These are phyloP conservation scores for Baronia brevicornis DNA, from an alignment of 2,888 invertebrate genomes.

Conservation along the genomic window DNA sequence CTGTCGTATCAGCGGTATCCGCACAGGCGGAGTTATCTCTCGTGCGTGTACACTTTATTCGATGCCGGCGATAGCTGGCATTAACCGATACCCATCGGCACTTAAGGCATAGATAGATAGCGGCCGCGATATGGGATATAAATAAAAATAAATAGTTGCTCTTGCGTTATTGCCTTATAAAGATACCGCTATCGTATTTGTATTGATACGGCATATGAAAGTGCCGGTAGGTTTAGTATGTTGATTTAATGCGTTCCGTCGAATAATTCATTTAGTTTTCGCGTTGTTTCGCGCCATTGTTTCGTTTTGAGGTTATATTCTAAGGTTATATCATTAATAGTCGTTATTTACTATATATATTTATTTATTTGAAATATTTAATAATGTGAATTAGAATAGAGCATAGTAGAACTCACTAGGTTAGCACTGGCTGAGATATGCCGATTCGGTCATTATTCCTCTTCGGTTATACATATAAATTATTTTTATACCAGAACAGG, in stretches of 20 bases:
- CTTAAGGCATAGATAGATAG: conserved; percentile 50
- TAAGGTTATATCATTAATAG: too few relatives aligned
- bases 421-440: too few relatives aligned
- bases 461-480: too few relatives aligned
- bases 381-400: too few relatives aligned
- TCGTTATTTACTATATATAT: too few relatives aligned
- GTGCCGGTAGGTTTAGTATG: conserved; percentile 37
- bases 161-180: conserved; percentile 52
- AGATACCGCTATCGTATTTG: conserved; percentile 53
- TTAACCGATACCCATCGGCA: conserved; percentile 64
- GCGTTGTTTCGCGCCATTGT: conserved; percentile 1
- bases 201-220: conserved; percentile 34
- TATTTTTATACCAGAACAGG: too few relatives aligned
- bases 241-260: conserved; percentile 31
- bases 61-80: conserved; percentile 55
- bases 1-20: too few relatives aligned
- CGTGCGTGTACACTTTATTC: conserved; percentile 32
- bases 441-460: too few relatives aligned
- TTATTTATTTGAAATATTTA: too few relatives aligned
- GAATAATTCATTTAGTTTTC: conserved; percentile 6
- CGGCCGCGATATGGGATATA: conserved; percentile 51
- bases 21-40: too few relatives aligned
- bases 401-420: too few relatives aligned
- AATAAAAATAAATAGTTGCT: conserved; percentile 63
- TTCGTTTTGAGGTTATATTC: background rate